Evolutionary conservation across 1,140 invertebrate genomes (phyloP), one percentile per base, ranked within the genome.

Genomic region (Hylaeus anthracinus): DNA sequence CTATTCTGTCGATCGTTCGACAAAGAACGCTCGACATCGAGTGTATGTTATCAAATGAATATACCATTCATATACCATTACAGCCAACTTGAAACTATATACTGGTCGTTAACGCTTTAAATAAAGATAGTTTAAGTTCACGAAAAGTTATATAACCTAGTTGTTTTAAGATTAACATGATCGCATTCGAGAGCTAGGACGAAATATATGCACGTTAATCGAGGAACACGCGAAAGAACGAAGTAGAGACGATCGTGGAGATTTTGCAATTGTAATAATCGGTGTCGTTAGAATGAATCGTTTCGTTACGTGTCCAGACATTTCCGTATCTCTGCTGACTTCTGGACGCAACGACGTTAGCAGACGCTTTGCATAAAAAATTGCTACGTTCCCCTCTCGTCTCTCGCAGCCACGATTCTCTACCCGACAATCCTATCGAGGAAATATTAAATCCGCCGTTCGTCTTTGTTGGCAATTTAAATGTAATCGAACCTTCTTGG

Each of bases 351-450:
- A 9, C 45, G 14, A 71, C 14, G 64, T 43, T 39, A 61, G 6
- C 3, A 37, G 43, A 37, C 60, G 64, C 56, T 77, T 61, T 67
- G 58, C 79, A 76, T 63, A 39, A 76, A 86, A 85, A 74, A 82
- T 77, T 76, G 45, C 43, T 77, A n/a, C 55, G 8, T 70, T 71
- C 41, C 37, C 5, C 15, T 48, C 26, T 37, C 26, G 26, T 26
- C 26, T 26, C 26, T 26, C 0, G 0, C 26, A 26, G 26, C 26
- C 26, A 26, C 26, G 26, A 26, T 26, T 26, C 26, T 26, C 26
- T 26, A 26, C 26, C 26, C 26, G 0, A 26, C 26, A 26, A 26
- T 26, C 26, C 26, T 26, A 26, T 26, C 26, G 26, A 26, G 26
- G 26, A 26, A 26, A 26, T 26, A 26, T 26, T 26, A 26, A 26